phyloP scores from a whole-genome alignment of 2,797 vertebrate species.

The Protosalanx chinensis region DNA sequence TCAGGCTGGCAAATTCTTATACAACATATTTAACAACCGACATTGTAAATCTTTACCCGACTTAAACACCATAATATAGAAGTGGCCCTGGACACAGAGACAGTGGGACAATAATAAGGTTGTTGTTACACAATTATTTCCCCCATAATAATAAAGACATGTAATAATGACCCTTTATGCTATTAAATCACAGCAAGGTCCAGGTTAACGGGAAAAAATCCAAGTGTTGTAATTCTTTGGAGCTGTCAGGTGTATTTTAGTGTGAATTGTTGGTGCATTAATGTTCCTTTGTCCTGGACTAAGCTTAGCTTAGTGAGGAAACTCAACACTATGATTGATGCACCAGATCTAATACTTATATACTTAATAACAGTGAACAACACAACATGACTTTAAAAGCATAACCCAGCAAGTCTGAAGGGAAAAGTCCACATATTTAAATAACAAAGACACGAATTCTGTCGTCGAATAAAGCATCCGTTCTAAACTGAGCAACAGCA shows the following conservation, averaged over 20 bases:
- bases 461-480: neutral
- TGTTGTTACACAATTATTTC: too few species aligned
- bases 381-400: neutral
- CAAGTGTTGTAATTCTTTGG: neutral
- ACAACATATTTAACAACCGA: neutral
- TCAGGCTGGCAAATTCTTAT: neutral
- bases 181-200: neutral
- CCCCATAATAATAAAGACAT: neutral
- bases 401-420: neutral
- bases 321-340: slow-evolving; percentile 14
- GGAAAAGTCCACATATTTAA: neutral
- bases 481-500: slow-evolving; percentile 22
- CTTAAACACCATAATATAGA: neutral
- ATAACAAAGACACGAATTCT: neutral
- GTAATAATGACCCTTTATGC: neutral
- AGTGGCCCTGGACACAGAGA: too few species aligned
- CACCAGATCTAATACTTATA: slow-evolving; percentile 4
- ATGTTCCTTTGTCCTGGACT: slow-evolving; percentile 65
- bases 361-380: neutral
- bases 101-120: too few species aligned
- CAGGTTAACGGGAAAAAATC: neutral
- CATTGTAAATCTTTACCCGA: neutral
- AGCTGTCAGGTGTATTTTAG: neutral
- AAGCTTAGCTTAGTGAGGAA: neutral
- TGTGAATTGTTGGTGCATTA: neutral